Conservation (phyloP, 2,888 invertebrate species). For the Chloroclysta siterata region DNA sequence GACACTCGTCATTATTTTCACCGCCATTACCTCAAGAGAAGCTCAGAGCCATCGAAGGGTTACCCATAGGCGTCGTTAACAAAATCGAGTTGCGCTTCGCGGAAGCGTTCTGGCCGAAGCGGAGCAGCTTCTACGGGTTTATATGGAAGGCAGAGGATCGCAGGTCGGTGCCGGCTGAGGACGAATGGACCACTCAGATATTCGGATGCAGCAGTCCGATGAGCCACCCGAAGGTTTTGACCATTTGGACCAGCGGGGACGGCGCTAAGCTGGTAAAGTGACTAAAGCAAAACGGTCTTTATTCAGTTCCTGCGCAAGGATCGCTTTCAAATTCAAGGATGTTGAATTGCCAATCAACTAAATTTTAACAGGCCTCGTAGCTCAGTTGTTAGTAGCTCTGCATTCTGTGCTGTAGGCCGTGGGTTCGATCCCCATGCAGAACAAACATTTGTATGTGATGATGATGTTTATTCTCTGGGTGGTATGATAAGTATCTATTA, state of each 20-base stretch:
- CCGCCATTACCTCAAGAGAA: slow-evolving; percentile 84
- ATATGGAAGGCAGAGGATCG: slow-evolving; percentile 67
- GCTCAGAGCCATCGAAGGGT: slow-evolving; percentile 78
- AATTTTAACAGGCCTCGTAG: too few relatives aligned
- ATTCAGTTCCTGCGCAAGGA: too few relatives aligned
- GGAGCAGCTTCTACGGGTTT: slow-evolving; percentile 50
- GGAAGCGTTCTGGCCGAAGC: slow-evolving; percentile 86
- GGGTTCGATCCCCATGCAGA: too few relatives aligned
- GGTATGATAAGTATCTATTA: too few relatives aligned
- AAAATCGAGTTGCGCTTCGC: slow-evolving; percentile 88
- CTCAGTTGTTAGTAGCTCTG: too few relatives aligned
- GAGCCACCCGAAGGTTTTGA: slow-evolving; percentile 45
- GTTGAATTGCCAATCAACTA: too few relatives aligned
- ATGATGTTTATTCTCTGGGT: too few relatives aligned
- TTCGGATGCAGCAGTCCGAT: slow-evolving; percentile 47
- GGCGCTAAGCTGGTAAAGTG: slow-evolving; percentile 42
- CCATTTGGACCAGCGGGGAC: slow-evolving; percentile 56
- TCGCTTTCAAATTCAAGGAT: too few relatives aligned
- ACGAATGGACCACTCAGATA: slow-evolving; percentile 51
- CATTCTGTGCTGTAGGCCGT: too few relatives aligned
- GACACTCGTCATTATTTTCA: slow-evolving; percentile 83
- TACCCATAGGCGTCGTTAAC: slow-evolving; percentile 87
- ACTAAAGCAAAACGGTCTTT: too few relatives aligned
- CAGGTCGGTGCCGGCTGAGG: slow-evolving; percentile 27
- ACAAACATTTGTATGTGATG: too few relatives aligned